Evolutionary conservation across 1,140 invertebrate genomes (phyloP).

Genomic region (Atta colombica): DNA sequence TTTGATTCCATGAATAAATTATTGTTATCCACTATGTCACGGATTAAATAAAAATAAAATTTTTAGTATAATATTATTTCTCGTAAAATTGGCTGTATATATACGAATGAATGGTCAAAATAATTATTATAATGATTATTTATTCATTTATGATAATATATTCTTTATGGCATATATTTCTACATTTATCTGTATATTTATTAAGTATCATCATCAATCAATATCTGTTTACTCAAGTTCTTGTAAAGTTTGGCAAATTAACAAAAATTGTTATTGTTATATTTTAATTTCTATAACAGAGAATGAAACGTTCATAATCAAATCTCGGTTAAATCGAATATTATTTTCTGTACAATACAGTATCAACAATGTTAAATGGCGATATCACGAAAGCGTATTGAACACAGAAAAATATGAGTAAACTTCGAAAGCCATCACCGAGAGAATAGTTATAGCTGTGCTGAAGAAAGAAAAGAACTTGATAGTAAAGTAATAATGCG

Average conservation of each 20-base stretch:
- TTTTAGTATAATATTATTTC: constrained; percentile 6
- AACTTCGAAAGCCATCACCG: not conserved
- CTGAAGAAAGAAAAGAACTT: constrained; percentile 11
- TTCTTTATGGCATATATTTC: not conserved
- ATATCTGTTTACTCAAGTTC: constrained; percentile 23
- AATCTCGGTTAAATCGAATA: constrained; percentile 8
- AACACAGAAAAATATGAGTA: constrained; percentile 30
- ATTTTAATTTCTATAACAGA: constrained; percentile 26
- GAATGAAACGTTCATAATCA: constrained; percentile 31
- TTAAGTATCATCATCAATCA: not conserved
- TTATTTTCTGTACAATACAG: not conserved
- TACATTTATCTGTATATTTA: not conserved
- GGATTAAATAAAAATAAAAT: not conserved
- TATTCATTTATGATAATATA: not conserved
- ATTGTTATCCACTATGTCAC: not conserved
- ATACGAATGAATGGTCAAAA: not conserved
- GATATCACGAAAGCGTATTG: not conserved
- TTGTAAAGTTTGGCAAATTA: not conserved
- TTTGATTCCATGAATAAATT: constrained; percentile 40
- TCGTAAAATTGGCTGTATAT: not conserved
- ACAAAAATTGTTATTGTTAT: not conserved
- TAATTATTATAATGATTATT: constrained; percentile 8
- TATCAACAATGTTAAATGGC: not conserved
- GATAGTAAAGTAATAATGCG: constrained; percentile 61
- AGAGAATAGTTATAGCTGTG: not conserved